phyloP scores from a whole-genome alignment of 2,113 vertebrate species.

The Dolichallabes microphthalmus region DNA sequence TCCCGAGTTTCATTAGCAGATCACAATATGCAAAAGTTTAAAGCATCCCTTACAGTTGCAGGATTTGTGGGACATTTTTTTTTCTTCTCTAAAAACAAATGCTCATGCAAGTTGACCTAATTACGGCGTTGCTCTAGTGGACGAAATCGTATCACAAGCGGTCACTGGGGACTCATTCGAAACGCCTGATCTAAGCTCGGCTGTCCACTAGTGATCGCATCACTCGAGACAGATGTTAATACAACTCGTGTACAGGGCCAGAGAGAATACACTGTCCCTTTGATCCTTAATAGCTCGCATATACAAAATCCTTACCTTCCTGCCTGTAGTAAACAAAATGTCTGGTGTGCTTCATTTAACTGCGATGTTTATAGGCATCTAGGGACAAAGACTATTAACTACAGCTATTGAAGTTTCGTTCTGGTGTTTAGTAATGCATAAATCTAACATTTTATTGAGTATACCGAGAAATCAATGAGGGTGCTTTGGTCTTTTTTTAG shows the following conservation, averaged over 20 bases:
- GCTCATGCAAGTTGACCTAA: not conserved
- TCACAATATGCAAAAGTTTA: not conserved
- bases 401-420: not conserved
- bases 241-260: not conserved
- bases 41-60: not conserved
- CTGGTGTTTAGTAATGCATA: slow-evolving; percentile 56
- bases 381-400: not conserved
- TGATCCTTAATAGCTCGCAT: not conserved
- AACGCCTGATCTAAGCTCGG: not conserved
- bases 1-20: not conserved
- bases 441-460: slow-evolving; percentile 48
- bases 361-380: not conserved
- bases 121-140: not conserved
- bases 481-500: not conserved
- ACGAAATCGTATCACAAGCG: not conserved
- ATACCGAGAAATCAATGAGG: not conserved
- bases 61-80: not conserved
- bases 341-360: not conserved
- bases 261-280: not conserved
- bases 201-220: not conserved
- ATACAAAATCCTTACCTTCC: not conserved
- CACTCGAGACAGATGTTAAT: not conserved
- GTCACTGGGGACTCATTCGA: not conserved
- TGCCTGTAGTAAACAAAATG: too few relatives aligned
- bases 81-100: not conserved